phyloP scores from a whole-genome alignment of 1,140 invertebrate species.

The Drosophila setifemur region DNA sequence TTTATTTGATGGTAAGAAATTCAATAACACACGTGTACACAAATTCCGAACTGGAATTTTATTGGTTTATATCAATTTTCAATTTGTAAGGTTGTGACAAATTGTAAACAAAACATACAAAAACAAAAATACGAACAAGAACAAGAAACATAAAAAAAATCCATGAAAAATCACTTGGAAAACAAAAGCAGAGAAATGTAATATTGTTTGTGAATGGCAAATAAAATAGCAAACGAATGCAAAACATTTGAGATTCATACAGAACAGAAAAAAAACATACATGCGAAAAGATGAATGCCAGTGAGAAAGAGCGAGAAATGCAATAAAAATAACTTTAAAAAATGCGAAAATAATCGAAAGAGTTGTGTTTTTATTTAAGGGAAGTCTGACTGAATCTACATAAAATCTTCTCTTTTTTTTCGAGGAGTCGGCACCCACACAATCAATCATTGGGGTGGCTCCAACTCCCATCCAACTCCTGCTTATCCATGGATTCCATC shows the following conservation, averaged over 20 bases:
- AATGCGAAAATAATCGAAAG: constrained; percentile 60
- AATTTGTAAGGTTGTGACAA: constrained; percentile 83
- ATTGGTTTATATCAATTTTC: constrained; percentile 81
- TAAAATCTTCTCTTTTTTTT: no score
- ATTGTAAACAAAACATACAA: constrained; percentile 76
- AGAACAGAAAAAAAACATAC: constrained; percentile 55
- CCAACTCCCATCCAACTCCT: constrained; percentile 5
- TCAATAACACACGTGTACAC: constrained; percentile 44
- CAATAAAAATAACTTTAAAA: constrained; percentile 80
- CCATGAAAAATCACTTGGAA: constrained; percentile 62
- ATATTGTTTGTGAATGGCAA: constrained; percentile 71
- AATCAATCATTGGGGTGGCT: constrained; percentile 16
- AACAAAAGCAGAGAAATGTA: constrained; percentile 62
- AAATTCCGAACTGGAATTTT: constrained; percentile 57
- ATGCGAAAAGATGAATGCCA: constrained; percentile 35
- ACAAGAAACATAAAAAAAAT: constrained; percentile 36
- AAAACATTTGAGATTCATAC: constrained; percentile 70
- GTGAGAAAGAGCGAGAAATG: constrained; percentile 55
- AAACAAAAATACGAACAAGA: constrained; percentile 18
- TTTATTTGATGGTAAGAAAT: constrained; percentile 41
- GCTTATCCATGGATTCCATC: constrained; percentile 14
- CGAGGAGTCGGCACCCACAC: no score
- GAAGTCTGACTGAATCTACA: no score
- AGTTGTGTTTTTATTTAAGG: constrained; percentile 33
- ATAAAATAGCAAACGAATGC: constrained; percentile 59